A percentile compares a stretch with the other conserved stretches of the same genome.
phyloP scores from a whole-genome alignment of 2,113 vertebrate species.

The Bambusicola thoracicus region DNA sequence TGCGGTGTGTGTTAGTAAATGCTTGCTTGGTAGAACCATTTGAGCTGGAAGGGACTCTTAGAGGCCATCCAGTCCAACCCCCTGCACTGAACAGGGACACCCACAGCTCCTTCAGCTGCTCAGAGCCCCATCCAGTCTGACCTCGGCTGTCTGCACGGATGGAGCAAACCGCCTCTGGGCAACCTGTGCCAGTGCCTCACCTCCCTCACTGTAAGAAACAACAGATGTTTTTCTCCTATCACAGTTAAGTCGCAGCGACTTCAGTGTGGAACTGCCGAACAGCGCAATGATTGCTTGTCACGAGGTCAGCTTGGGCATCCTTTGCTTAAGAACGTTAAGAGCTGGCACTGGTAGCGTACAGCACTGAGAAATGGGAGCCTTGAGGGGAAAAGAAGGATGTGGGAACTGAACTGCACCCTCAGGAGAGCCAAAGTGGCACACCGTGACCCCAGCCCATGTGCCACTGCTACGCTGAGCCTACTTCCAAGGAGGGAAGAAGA shows the following conservation, averaged over 20 bases:
- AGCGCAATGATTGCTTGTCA: neutral
- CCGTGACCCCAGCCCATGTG: neutral
- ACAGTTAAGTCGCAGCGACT: neutral
- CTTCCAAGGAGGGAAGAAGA: neutral
- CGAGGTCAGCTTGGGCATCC: accelerated
- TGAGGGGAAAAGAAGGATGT: neutral
- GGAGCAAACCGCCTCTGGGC: too few relatives aligned
- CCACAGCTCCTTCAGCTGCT: too few relatives aligned
- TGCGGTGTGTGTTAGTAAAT: accelerated
- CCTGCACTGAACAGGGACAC: too few relatives aligned
- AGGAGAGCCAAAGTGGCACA: neutral
- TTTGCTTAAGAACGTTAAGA: neutral
- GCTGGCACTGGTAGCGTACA: neutral
- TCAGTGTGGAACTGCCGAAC: neutral
- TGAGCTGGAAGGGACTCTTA: too few relatives aligned
- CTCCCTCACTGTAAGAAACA: too few relatives aligned
- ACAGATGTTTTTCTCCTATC: too few relatives aligned
- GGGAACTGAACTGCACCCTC: neutral
- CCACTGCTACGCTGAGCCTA: neutral
- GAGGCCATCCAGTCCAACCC: too few relatives aligned
- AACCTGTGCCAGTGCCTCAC: too few relatives aligned
- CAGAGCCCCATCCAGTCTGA: too few relatives aligned
- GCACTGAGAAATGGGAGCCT: neutral
- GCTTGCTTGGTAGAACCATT: neutral
- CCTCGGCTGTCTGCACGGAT: too few relatives aligned